Evolutionary conservation across 2,888 invertebrate species (phyloP).

Genomic region (Chloroclystis v-ata): DNA sequence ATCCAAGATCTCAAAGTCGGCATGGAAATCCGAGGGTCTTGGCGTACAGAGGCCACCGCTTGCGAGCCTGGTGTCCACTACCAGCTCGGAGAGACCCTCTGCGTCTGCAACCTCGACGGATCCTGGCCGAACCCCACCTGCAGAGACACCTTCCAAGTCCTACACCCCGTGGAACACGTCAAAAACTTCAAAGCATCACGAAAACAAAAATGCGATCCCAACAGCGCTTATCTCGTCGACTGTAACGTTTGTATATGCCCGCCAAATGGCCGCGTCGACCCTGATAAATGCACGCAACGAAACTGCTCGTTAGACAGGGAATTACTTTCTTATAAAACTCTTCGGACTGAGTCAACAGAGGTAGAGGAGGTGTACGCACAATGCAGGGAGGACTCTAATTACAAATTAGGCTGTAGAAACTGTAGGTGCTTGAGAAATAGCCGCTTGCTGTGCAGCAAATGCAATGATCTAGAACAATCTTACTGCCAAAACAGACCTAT

Average conservation of each 20-base stretch:
- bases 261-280: conserved; percentile 37
- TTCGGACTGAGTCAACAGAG: conserved; percentile 7
- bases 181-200: conserved; percentile 23
- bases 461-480: conserved; percentile 36
- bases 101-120: conserved; percentile 59
- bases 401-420: conserved; percentile 70
- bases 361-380: conserved; percentile 49
- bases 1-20: conserved; percentile 55
- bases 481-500: conserved; percentile 35
- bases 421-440: conserved; percentile 71
- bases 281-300: conserved; percentile 47
- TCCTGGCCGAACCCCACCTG: conserved; percentile 64
- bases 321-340: not conserved
- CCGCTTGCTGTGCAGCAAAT: conserved; percentile 61
- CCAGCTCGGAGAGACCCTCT: conserved; percentile 41
- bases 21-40: conserved; percentile 61
- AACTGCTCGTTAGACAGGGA: conserved; percentile 32
- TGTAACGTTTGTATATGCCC: conserved; percentile 64
- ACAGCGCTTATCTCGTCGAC: conserved; percentile 49
- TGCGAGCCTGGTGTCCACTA: conserved; percentile 58
- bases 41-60: conserved; percentile 43
- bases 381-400: conserved; percentile 57
- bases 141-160: conserved; percentile 51
- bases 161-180: conserved; percentile 46
- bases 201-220: conserved; percentile 41